phyloP scores from a whole-genome alignment of 2,888 invertebrate species.

The Nyleta sp. region DNA sequence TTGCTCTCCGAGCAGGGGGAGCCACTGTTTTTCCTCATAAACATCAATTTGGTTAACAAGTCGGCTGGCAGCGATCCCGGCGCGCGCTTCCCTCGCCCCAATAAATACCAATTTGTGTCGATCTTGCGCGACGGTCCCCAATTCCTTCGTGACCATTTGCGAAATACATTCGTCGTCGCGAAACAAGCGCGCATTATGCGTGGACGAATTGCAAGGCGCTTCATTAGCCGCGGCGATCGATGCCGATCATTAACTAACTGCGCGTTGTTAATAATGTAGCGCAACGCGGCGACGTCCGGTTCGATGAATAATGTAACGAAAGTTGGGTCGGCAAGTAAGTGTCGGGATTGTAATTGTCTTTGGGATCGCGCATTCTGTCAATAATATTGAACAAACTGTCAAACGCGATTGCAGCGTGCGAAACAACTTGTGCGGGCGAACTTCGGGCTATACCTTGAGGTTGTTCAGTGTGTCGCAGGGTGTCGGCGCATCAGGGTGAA shows the following conservation, averaged over 20 bases:
- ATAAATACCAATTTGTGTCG: constrained; percentile 54
- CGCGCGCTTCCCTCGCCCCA: constrained; percentile 30
- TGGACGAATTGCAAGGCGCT: not conserved
- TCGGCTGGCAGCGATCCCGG: constrained; percentile 48
- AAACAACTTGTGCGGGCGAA: constrained; percentile 49
- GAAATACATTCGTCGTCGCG: too few relatives aligned
- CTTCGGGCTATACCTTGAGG: constrained; percentile 48
- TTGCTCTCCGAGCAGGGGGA: constrained; percentile 8
- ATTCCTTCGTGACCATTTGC: too few relatives aligned
- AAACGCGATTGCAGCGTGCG: constrained; percentile 54
- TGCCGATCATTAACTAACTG: not conserved
- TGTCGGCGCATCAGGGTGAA: constrained; percentile 25
- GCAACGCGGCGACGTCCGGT: constrained; percentile 1
- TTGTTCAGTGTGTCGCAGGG: constrained; percentile 39
- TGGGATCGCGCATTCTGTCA: constrained; percentile 38
- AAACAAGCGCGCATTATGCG: not conserved
- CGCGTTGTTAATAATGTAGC: not conserved
- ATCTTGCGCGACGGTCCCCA: constrained; percentile 11
- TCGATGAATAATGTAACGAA: constrained; percentile 33
- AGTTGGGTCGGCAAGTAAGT: constrained; percentile 30
- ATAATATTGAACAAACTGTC: constrained; percentile 61
- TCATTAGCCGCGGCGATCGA: not conserved
- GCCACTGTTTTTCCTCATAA: constrained; percentile 61
- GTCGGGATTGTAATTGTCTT: constrained; percentile 38
- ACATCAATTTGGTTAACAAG: constrained; percentile 62